Conservation (phyloP, 2,888 invertebrate genomes). For the Arge pagana region DNA sequence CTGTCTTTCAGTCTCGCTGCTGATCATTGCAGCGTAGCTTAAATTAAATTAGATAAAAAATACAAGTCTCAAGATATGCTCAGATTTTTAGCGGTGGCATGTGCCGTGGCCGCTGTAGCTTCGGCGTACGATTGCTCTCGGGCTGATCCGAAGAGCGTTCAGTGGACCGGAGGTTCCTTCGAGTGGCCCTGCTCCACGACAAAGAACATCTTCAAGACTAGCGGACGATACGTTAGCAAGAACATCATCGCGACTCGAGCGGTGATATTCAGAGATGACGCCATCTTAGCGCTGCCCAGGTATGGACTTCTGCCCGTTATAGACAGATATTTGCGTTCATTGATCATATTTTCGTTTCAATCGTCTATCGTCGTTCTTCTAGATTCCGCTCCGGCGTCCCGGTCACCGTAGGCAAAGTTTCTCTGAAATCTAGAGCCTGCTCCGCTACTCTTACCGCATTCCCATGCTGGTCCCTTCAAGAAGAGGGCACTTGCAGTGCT, state of each 20-base stretch:
- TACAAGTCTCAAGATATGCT: conserved; percentile 30
- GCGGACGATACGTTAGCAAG: conserved; percentile 64
- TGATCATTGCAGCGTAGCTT: background rate
- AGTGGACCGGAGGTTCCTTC: conserved; percentile 57
- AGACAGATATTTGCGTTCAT: conserved; percentile 23
- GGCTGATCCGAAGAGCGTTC: conserved; percentile 46
- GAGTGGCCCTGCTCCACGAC: conserved; percentile 66
- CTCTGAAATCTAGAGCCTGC: conserved; percentile 59
- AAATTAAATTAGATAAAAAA: background rate
- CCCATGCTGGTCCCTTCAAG: conserved; percentile 73
- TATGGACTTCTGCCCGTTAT: too few species aligned
- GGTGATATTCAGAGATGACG: conserved; percentile 65
- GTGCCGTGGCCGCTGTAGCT: conserved; percentile 28
- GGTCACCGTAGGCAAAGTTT: conserved; percentile 64
- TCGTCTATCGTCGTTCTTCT: conserved; percentile 23
- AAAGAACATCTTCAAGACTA: conserved; percentile 63
- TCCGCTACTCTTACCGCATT: conserved; percentile 64
- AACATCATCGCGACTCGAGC: conserved; percentile 67
- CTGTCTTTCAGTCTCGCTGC: conserved; percentile 20
- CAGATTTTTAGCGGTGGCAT: conserved; percentile 26
- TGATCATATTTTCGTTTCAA: too few species aligned
- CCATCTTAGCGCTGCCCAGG: conserved; percentile 64
- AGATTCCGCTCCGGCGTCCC: conserved; percentile 67
- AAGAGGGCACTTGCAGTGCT: conserved; percentile 71
- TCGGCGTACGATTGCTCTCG: conserved; percentile 39